These are phyloP conservation scores for Haemorhous mexicanus DNA, from an alignment of 2,113 vertebrate species.

Conservation along the genomic window DNA sequence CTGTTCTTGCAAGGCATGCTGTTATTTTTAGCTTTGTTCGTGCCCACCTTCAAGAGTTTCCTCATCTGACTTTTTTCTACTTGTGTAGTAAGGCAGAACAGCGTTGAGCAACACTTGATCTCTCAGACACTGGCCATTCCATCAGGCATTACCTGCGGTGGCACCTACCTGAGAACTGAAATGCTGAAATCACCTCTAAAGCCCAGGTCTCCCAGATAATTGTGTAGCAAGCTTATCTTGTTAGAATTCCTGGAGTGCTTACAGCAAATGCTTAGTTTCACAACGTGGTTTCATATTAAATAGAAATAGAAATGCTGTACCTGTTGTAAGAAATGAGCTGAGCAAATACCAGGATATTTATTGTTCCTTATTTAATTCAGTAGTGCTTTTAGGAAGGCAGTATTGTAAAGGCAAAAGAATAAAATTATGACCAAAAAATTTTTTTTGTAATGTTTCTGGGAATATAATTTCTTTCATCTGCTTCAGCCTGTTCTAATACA, in stretches of 20 bases:
- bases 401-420: neutral
- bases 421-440: neutral
- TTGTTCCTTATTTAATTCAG: neutral
- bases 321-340: neutral
- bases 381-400: neutral
- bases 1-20: neutral
- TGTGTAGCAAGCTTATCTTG: neutral
- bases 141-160: fast-evolving
- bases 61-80: neutral
- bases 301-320: neutral
- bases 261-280: neutral
- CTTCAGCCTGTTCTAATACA: neutral
- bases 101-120: neutral
- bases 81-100: neutral
- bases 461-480: neutral
- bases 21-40: neutral
- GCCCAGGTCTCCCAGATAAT: neutral
- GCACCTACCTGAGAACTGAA: neutral
- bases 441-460: neutral
- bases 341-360: neutral
- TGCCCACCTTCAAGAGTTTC: neutral
- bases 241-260: neutral
- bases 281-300: neutral
- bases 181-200: neutral
- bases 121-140: neutral